These are phyloP conservation scores for Netelia inedita DNA, from an alignment of 2,888 invertebrate genomes.

Conservation along the genomic window DNA sequence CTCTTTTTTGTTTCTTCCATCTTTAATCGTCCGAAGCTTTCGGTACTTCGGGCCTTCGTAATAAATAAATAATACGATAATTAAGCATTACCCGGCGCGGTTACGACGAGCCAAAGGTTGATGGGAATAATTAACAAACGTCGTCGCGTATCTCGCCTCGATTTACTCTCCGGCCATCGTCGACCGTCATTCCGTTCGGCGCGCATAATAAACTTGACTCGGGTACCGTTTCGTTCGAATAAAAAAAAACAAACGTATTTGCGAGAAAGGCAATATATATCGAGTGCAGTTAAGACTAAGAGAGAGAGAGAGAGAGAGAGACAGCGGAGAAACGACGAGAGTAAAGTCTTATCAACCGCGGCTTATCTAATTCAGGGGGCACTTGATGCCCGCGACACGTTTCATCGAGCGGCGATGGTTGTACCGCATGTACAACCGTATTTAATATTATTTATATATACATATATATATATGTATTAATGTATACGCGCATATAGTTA, in stretches of 20 bases:
- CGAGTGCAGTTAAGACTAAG: conserved; percentile 11
- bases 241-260: conserved; percentile 21
- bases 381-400: conserved; percentile 61
- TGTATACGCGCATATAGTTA: conserved; percentile 1
- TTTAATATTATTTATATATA: conserved; percentile 34
- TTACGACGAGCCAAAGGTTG: conserved; percentile 44
- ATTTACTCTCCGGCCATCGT: conserved; percentile 32
- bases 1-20: neutral
- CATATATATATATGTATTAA: neutral
- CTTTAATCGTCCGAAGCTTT: too few species aligned
- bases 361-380: conserved; percentile 59
- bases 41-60: too few species aligned
- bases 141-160: conserved; percentile 40
- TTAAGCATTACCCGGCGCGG: conserved; percentile 14
- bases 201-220: conserved; percentile 52
- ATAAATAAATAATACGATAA: conserved; percentile 56
- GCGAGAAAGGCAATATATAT: neutral
- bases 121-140: conserved; percentile 62
- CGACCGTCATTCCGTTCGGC: conserved; percentile 46
- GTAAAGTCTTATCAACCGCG: conserved; percentile 51
- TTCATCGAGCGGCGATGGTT: conserved; percentile 50
- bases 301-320: conserved; percentile 29
- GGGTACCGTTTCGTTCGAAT: conserved; percentile 26
- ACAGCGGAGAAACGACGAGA: conserved; percentile 10
- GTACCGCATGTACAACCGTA: conserved; percentile 27